Base-by-base conservation (phyloP, 2,888 invertebrate species). In the Brachypalpus laphriformis region DNA sequence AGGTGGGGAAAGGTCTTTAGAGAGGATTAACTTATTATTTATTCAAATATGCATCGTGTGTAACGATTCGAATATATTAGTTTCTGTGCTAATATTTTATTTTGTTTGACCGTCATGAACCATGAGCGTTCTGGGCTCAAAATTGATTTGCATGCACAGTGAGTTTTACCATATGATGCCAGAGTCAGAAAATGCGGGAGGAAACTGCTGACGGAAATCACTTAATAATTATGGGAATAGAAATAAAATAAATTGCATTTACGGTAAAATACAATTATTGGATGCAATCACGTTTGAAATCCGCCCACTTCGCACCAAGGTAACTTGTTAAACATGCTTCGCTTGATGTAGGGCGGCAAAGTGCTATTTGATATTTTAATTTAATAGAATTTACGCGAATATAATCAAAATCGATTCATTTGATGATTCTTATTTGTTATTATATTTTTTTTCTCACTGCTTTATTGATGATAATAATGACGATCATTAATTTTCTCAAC, bases 21-120 rank as follows among this genome's bases (percentile, higher is more conserved):
- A 25, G 70, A 25, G 57, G 47, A 37, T 18, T 8, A 5, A 51
- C 66, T 51, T 34, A 37, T 59, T 59, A 37, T 0, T 8, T 51
- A 20, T 72, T 72, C 40, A 49, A 14, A 42, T 25, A 34, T 72
- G 31, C 37, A 72, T 49, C 40, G 72, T 61, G 72, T 28, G 28
- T 61, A 72, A 71, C 31, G 47, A 47, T 51, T 61, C 37, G 61
- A 61, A 51, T 68, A 68, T 42, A 68, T 68, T 68, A 68, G 4
- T 20, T 8, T 59, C 22, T 59, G 25, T n/a, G 59, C 22, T 22
- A 51, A 49, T 61, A 61, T 40, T 72, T 51, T 37, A 72, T 51
- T 61, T 25, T 61, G 25, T 72, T 25, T 72, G 40, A n/a, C 61
- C 51, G 25, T 72, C 59, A 59, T 61, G 18, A 61, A 18, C 61